Base-by-base conservation (phyloP, 2,113 vertebrate species). In the Furnarius figulus region DNA sequence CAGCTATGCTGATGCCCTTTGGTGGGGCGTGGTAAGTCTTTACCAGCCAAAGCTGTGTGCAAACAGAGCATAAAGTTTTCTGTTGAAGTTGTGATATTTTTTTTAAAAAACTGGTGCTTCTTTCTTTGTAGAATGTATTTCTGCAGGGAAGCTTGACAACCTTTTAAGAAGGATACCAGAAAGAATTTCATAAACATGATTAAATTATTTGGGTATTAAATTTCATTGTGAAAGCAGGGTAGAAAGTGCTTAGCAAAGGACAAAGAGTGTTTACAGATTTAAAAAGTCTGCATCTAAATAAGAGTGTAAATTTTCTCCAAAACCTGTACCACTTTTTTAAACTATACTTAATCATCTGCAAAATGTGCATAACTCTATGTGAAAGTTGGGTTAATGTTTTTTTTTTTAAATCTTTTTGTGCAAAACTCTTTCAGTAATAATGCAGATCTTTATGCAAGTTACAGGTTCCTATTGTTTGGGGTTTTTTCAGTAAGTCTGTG, bases 11-110 rank as follows among this genome's bases (percentile, higher is more conserved):
- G 99, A 99, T 95, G 99, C 98, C 27, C 98, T 99, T 67, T 99
- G 99, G 98, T 99, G 99, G 98, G 99, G 99, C 12, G 99, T 99
- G 98, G 98, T 99, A 98, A 99, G 99, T 84, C 83, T 58, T 92
- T 35, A 56, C 15, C 37, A 72, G 15, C 1, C 75, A 76, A 89
- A 61, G 11, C 5, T 3, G 2, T 24, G 19, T 2, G 4, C 50
- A 72, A 50, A 61, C 8, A 55, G 15, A 9, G 15, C 8, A 22
- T 6, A 11, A 33, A 22, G 16, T 50, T 86, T 82, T 35, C 73
- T 62, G n/a, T 53, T 67, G 24, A 55, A 50, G 4, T 21, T 75
- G 19, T 27, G 61, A 30, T 37, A 17, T 61, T 61, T 35, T 35
- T 50, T 66, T 4, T 40, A 68, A 65, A 80, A 66, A 85, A 30